Conservation (phyloP, 2,113 vertebrate genomes). For the Python bivittatus region DNA sequence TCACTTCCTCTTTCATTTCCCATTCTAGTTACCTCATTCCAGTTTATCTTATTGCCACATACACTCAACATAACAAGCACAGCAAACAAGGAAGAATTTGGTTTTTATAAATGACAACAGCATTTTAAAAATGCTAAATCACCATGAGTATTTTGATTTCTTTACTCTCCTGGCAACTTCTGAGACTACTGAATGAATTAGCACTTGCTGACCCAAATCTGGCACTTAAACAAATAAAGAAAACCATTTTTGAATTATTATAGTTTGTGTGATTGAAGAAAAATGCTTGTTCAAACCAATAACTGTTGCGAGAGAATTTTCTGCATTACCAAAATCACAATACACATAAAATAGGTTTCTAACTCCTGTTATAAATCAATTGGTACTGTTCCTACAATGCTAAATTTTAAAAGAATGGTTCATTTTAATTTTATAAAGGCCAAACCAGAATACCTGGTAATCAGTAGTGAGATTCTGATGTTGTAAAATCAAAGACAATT, state of each 20-base stretch:
- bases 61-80: constrained; percentile 47
- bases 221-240: constrained; percentile 47
- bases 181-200: constrained; percentile 44
- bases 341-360: constrained; percentile 12
- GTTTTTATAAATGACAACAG: constrained; percentile 31
- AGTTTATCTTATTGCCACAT: constrained; percentile 32
- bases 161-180: not conserved
- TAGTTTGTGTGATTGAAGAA: constrained; percentile 8
- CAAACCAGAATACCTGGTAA: not conserved
- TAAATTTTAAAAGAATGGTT: not conserved
- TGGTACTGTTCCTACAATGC: not conserved
- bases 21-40: constrained; percentile 3
- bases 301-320: not conserved
- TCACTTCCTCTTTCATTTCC: constrained; percentile 1
- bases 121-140: constrained; percentile 61
- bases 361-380: constrained; percentile 31
- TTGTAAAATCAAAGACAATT: not conserved
- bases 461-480: not conserved
- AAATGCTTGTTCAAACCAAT: constrained; percentile 30
- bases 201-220: constrained; percentile 32
- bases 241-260: constrained; percentile 44
- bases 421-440: not conserved
- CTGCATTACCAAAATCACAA: not conserved
- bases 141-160: constrained; percentile 42
- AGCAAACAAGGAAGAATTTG: not conserved